phyloP scores from a whole-genome alignment of 1,140 invertebrate genomes.

The Trissolcus basalis region DNA sequence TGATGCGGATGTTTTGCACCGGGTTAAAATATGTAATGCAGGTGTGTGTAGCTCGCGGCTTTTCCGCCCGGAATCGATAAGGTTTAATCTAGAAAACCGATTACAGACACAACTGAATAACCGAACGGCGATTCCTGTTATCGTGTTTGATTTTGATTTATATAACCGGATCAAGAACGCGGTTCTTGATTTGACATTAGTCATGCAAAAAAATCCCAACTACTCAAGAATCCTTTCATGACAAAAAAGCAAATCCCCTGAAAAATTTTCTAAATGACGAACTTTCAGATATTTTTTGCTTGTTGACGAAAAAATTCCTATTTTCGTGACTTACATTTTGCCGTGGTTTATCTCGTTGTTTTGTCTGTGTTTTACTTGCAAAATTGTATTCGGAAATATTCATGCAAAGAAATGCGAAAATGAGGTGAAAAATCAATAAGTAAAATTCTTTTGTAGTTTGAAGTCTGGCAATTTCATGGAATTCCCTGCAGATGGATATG shows the following conservation, averaged over 20 bases:
- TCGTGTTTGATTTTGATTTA: conserved; percentile 55
- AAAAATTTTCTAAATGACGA: no score
- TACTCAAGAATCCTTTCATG: no score
- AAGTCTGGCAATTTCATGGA: conserved; percentile 38
- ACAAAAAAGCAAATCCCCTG: no score
- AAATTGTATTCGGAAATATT: no score
- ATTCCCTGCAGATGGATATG: conserved; percentile 33
- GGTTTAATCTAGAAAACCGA: conserved; percentile 56
- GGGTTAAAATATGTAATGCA: conserved; percentile 45
- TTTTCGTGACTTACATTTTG: no score
- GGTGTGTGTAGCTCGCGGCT: conserved; percentile 19
- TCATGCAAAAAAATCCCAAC: conserved; percentile 33
- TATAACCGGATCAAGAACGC: conserved; percentile 28
- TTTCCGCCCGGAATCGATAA: conserved; percentile 48
- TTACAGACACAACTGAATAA: conserved; percentile 52
- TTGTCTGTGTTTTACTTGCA: no score
- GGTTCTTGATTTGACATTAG: conserved; percentile 28
- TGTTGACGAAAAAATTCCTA: no score
- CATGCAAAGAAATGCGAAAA: no score
- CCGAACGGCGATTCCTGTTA: conserved; percentile 45
- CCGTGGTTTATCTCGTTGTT: no score
- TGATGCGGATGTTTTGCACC: conserved; percentile 33
- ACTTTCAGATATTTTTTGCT: no score
- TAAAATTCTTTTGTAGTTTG: conserved; percentile 18
- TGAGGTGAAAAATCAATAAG: conserved; percentile 38